A percentile compares a stretch with the other conserved stretches of the same genome.
Evolutionary conservation across 2,888 invertebrate genomes (phyloP).

Genomic region (Amphipoea lucens): DNA sequence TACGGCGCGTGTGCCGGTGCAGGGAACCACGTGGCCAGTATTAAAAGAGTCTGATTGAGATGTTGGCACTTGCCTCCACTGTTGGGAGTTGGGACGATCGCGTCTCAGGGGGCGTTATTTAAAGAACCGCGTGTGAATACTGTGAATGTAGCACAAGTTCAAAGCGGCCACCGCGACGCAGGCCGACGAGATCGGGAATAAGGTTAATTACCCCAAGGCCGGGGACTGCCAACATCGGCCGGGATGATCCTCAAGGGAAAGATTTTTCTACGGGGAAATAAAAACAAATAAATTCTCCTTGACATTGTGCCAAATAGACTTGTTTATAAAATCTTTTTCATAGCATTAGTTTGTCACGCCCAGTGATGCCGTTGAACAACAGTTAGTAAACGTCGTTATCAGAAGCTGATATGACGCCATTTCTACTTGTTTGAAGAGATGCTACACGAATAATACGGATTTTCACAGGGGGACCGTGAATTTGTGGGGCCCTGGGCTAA

Average conservation of each 20-base stretch:
- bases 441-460: conserved; percentile 14
- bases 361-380: conserved; percentile 33
- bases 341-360: conserved; percentile 41
- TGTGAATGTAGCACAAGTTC: conserved; percentile 88
- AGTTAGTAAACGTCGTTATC: conserved; percentile 39
- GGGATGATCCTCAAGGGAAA: conserved; percentile 64
- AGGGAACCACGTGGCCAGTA: conserved; percentile 79
- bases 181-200: conserved; percentile 80
- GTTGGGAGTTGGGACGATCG: conserved; percentile 70
- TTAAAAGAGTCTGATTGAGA: conserved; percentile 79
- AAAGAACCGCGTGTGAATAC: conserved; percentile 83
- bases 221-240: conserved; percentile 74
- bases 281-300: conserved; percentile 69
- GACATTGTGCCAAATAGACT: conserved; percentile 71
- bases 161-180: conserved; percentile 79
- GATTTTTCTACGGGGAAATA: conserved; percentile 69
- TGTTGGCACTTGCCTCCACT: conserved; percentile 81
- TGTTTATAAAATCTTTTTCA: conserved; percentile 57
- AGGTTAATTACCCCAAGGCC: conserved; percentile 88
- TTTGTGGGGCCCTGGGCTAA: too few relatives aligned
- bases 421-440: conserved; percentile 34
- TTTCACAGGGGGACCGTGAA: too few relatives aligned
- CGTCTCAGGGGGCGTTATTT: conserved; percentile 82
- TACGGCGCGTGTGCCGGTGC: conserved; percentile 51
- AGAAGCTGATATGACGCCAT: conserved; percentile 31